These are phyloP conservation scores for Hydropsyche betteni DNA, from an alignment of 2,888 invertebrate genomes.

Conservation along the genomic window DNA sequence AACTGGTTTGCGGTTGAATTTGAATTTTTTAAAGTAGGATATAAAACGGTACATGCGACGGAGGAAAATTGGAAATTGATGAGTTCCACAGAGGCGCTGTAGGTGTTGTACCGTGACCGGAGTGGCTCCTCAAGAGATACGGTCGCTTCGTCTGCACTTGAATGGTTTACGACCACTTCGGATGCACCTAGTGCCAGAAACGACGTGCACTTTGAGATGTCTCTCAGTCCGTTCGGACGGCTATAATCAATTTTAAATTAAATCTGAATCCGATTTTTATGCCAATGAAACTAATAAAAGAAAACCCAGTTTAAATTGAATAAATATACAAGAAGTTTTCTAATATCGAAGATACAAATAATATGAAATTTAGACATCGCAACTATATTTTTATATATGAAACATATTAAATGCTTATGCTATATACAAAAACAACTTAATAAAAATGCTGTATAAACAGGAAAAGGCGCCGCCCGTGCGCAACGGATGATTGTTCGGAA, in stretches of 20 bases:
- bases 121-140: conserved; percentile 15
- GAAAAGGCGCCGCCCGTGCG: too few relatives aligned
- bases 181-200: conserved; percentile 8
- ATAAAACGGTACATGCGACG: background rate
- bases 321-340: background rate
- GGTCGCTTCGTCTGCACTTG: conserved; percentile 40
- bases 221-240: background rate
- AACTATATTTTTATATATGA: background rate
- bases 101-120: background rate
- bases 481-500: conserved; percentile 18
- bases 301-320: background rate
- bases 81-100: background rate
- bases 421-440: background rate
- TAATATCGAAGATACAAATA: background rate
- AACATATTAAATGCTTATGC: background rate
- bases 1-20: too few relatives aligned
- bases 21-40: too few relatives aligned
- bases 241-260: conserved; percentile 14
- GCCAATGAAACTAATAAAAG: background rate
- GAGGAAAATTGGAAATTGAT: conserved; percentile 12
- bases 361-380: background rate
- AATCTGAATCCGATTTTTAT: background rate
- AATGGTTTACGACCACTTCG: conserved; percentile 48
- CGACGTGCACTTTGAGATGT: conserved; percentile 21
- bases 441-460: background rate